Base-by-base conservation (phyloP, 2,888 invertebrate species). In the Dicyrtomina minuta region DNA sequence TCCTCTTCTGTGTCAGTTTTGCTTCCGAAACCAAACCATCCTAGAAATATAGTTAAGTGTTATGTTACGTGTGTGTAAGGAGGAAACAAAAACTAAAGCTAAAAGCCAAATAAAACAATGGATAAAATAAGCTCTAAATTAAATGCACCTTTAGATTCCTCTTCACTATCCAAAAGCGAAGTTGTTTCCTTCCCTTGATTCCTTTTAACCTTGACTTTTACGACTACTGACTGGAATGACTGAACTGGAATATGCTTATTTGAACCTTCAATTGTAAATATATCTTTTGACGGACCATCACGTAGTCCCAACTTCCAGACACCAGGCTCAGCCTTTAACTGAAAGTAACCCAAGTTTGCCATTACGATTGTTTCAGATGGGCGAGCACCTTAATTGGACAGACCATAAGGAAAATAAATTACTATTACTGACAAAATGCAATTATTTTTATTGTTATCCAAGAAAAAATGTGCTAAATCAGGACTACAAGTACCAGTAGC, bases 311-410 rank as follows among this genome's bases (percentile, higher is more conserved):
- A 83, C 24, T 90, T 84, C 98, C 98, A 99, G 12, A 94, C 92
- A 0, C 99, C 99, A 1, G 99, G 98, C 82, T 93, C 95, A 0
- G 98, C 98, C 84, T 98, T 98, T 39, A 99, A 84, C 84, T 96
- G 95, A 85, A 99, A 98, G 83, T 99, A 99, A 15, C 99, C 99
- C 78, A 99, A 86, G 84, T 99, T 99, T 6, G 98, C 98, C 99
- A 99, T 99, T 12, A 78, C 78, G 41, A 78, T 78, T 12, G 78
- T 78, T 67, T 77, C 77, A 1, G 77, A 61, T 5, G 66, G 59
- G 17, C 33, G 51, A 8, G 64, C 15, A 49, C 41, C 71, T 71
- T 33, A 26, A 27, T 20, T 22, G 13, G 4, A 43, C 33, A 27
- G 5, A 13, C 20, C 22, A 13, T n/a, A 49, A 46, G 27, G 43